Conservation (phyloP, 2,888 invertebrate species). For the Laothoe populi region DNA sequence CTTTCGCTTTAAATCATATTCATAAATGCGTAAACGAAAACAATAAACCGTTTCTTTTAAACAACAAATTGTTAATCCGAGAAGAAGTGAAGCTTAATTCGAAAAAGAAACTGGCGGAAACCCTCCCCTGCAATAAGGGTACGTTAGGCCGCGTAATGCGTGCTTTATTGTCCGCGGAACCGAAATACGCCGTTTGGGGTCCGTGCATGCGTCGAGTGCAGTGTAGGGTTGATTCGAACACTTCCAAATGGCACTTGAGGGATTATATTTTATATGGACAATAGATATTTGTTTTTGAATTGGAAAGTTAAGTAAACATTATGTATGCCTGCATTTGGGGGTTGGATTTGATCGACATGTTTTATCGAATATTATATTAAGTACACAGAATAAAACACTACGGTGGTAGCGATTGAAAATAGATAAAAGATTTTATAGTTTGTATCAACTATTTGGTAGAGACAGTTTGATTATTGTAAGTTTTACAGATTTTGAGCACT, state of each 20-base stretch:
- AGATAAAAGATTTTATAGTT: no score
- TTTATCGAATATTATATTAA: background rate
- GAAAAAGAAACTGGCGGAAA: slow-evolving; percentile 18
- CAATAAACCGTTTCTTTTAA: slow-evolving; percentile 14
- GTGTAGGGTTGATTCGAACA: slow-evolving; percentile 28
- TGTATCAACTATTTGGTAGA: no score
- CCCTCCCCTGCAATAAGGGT: slow-evolving; percentile 46
- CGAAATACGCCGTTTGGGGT: slow-evolving; percentile 65
- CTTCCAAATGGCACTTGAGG: slow-evolving; percentile 30
- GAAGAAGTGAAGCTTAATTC: slow-evolving; percentile 26
- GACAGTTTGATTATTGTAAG: no score
- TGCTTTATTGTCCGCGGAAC: slow-evolving; percentile 71
- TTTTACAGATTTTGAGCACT: no score
- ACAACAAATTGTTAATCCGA: slow-evolving; percentile 20
- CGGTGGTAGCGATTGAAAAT: no score
- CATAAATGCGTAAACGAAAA: slow-evolving; percentile 9
- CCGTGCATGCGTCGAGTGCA: slow-evolving; percentile 40
- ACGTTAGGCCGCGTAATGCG: slow-evolving; percentile 61
- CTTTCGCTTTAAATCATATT: background rate
- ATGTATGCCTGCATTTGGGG: slow-evolving; percentile 4
- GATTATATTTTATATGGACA: slow-evolving; percentile 27
- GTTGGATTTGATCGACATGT: background rate
- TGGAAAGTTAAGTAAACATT: slow-evolving; percentile 24
- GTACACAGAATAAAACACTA: no score
- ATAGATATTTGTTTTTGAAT: slow-evolving; percentile 25